Percentiles rank a stretch among this genome's conserved stretches.
Conservation (phyloP, 2,113 vertebrate species). For the Promerops cafer region DNA sequence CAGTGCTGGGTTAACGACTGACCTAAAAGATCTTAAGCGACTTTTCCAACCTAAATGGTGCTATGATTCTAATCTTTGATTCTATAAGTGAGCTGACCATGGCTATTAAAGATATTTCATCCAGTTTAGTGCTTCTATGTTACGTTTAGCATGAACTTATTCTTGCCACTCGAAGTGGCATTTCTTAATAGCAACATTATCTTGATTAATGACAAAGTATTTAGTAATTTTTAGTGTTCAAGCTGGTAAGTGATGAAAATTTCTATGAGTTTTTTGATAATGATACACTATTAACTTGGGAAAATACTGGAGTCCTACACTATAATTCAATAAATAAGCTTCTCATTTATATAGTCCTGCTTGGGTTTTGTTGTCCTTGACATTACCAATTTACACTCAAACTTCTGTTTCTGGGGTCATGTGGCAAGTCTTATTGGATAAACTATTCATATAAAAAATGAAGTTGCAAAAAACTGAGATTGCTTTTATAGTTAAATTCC, state of each 20-base stretch:
- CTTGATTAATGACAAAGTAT: background rate
- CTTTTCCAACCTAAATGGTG: background rate
- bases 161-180: background rate
- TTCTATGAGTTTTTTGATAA: background rate
- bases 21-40: background rate
- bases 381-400: background rate
- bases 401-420: background rate
- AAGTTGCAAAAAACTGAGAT: background rate
- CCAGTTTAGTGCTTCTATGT: background rate
- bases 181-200: background rate
- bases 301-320: background rate
- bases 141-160: background rate
- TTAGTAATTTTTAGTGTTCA: background rate
- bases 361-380: background rate
- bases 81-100: background rate
- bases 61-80: background rate
- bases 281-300: background rate
- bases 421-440: background rate
- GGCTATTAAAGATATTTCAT: background rate
- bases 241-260: background rate
- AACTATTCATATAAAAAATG: background rate
- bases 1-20: fast-evolving
- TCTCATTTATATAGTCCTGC: background rate
- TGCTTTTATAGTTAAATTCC: background rate
- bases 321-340: background rate